Evolutionary conservation across 2,888 invertebrate genomes (phyloP), one percentile per base, ranked within the genome.

Genomic region (Deilephila elpenor): DNA sequence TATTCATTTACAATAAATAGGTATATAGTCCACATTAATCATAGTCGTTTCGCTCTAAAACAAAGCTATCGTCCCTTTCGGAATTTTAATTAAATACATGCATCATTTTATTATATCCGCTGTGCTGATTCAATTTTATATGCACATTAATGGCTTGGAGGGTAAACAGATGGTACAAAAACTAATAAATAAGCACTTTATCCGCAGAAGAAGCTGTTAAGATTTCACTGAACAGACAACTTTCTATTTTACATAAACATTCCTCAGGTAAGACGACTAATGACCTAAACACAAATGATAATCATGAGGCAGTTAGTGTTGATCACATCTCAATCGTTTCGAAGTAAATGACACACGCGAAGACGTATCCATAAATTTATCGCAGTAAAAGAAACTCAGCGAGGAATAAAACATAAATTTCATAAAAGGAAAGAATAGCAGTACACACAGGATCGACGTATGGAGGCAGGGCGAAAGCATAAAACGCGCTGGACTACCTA

Each of bases 341-440:
- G 51, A 67, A 44, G 44, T 25, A 67, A 67, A 44, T 44, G 44
- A n/a, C 25, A 44, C 44, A 20, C 44, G 44, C 14, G 64, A 44
- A 67, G 64, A 44, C 61, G 70, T 20, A 61, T 19, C 71, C 8
- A 56, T 67, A 44, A 62, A 62, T 34, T 34, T 62, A 62, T 62
- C 32, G n/a, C 61, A 32, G 19, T 8, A 44, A 51, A 51, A 67
- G 51, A 67, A 67, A 67, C 20, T 25, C 51, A 44, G 17, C 8
- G 14, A 14, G 79, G 17, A 67, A 67, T 67, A 67, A 67, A 67
- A 51, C 67, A 79, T 78, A 82, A 85, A 86, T 86, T 83, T 83
- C 84, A 87, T 86, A 86, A 86, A 88, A 87, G 82, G 78, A 83
- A 84, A 84, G 81, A 83, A 86, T 84, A 84, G 83, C 80, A 78